Conservation (phyloP, 2,888 invertebrate species). For the Adelphocoris suturalis region DNA sequence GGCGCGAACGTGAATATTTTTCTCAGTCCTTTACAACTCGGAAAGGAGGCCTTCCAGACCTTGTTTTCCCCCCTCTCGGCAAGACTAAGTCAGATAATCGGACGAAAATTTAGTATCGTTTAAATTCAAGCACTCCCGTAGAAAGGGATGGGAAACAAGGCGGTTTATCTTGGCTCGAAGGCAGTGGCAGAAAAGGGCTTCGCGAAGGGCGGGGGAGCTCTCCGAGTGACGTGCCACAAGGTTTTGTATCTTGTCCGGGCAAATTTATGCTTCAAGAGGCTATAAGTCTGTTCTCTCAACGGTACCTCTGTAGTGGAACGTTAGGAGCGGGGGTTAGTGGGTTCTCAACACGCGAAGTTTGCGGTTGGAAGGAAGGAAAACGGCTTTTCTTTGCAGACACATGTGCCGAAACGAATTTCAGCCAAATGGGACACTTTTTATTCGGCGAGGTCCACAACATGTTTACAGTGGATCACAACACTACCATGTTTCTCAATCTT, state of each 20-base stretch:
- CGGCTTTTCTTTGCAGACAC: not conserved
- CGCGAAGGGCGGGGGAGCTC: conserved; percentile 2
- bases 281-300: conserved; percentile 64
- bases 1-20: conserved; percentile 44
- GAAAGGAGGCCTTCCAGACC: not conserved
- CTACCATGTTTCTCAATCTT: no score
- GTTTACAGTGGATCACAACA: no score
- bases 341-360: conserved; percentile 56
- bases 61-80: not conserved
- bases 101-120: conserved; percentile 54
- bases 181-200: conserved; percentile 34
- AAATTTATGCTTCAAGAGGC: conserved; percentile 66
- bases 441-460: not conserved
- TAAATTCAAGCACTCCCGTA: conserved; percentile 43
- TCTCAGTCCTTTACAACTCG: conserved; percentile 6
- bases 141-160: conserved; percentile 31
- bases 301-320: conserved; percentile 2
- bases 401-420: conserved; percentile 15
- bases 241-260: conserved; percentile 67
- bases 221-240: conserved; percentile 63
- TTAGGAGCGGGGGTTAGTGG: conserved; percentile 46
- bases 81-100: conserved; percentile 42
- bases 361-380: conserved; percentile 5
- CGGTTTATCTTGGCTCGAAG: conserved; percentile 29
- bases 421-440: conserved; percentile 1